Evolutionary conservation across 35 echinoderm and acorn worm genomes (phyloP), one percentile per base, ranked within the genome.

Genomic region (Diadema setosum): DNA sequence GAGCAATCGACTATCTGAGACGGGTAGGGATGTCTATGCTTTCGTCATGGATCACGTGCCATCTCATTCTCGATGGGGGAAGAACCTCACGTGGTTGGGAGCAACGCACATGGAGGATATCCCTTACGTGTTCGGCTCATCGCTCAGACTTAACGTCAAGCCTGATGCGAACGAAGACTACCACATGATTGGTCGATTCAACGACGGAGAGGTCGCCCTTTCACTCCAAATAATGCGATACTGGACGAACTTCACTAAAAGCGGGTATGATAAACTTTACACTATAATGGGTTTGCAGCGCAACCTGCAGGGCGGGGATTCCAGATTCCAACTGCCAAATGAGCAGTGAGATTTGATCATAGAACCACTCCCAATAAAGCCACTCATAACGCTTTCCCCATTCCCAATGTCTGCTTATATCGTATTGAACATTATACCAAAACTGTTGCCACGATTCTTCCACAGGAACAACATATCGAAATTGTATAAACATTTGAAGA

Each of bases 191-290:
- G 73, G 73, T 42, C 16, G 39, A 33, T 78, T 78, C 18, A 78
- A 78, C n/a, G 73, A 78, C 9, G 73, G 44, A 18, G 73, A 78
- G 44, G 73, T 44, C 14, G 33, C 29, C 11, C 16, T 78, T 14
- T 26, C 73, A 17, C 6, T 42, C 34, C 35, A 78, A 32, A 32
- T 78, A 16, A 78, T 78, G 73, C 29, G 35, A 21, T 78, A 78
- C 21, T 78, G 73, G 73, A 41, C 73, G n/a, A 78, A 78, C 73
- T 78, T 78, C 25, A 41, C 73, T 17, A 78, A 78, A 41, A 78
- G 35, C 39, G 73, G 73, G 73, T 78, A 41, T n/a, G n/a, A n/a
- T n/a, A n/a, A n/a, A n/a, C n/a, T n/a, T n/a, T n/a, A n/a, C n/a
- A n/a, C n/a, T n/a, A n/a, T n/a, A n/a, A n/a, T n/a, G n/a, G n/a